These are phyloP conservation scores for Oegoconia quadripuncta DNA, from an alignment of 2,888 invertebrate genomes.

Conservation along the genomic window DNA sequence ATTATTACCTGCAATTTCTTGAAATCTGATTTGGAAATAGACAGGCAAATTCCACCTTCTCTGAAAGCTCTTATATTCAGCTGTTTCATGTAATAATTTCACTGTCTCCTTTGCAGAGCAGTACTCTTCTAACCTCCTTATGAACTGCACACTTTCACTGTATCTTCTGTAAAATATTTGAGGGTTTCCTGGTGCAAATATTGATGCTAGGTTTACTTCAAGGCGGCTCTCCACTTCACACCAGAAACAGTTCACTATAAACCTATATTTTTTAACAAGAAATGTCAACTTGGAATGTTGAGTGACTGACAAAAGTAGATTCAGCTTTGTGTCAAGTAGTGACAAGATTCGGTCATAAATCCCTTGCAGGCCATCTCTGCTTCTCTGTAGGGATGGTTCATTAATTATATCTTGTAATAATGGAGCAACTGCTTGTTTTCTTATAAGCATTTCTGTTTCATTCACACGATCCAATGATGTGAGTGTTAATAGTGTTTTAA, in stretches of 20 bases:
- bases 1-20: slow-evolving; percentile 88
- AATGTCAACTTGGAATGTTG: slow-evolving; percentile 69
- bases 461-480: slow-evolving; percentile 82
- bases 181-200: slow-evolving; percentile 96
- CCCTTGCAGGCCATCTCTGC: slow-evolving; percentile 82
- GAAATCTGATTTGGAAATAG: slow-evolving; percentile 97
- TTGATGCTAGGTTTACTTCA: slow-evolving; percentile 88
- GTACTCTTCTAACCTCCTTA: slow-evolving; percentile 83
- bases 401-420: slow-evolving; percentile 85
- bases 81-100: slow-evolving; percentile 80
- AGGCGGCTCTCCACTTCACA: slow-evolving; percentile 89
- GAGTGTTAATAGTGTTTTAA: slow-evolving; percentile 79
- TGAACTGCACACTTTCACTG: slow-evolving; percentile 86
- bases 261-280: slow-evolving; percentile 62
- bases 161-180: slow-evolving; percentile 92
- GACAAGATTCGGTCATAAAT: slow-evolving; percentile 85
- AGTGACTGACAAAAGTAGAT: slow-evolving; percentile 71
- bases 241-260: slow-evolving; percentile 92
- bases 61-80: slow-evolving; percentile 88
- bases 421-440: slow-evolving; percentile 83
- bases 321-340: slow-evolving; percentile 85
- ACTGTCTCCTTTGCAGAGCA: slow-evolving; percentile 80
- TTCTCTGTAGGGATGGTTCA: slow-evolving; percentile 81
- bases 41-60: slow-evolving; percentile 96
- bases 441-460: slow-evolving; percentile 85